Evolutionary conservation across 2,797 vertebrate species (phyloP).

Genomic region (Acanthis flammea): DNA sequence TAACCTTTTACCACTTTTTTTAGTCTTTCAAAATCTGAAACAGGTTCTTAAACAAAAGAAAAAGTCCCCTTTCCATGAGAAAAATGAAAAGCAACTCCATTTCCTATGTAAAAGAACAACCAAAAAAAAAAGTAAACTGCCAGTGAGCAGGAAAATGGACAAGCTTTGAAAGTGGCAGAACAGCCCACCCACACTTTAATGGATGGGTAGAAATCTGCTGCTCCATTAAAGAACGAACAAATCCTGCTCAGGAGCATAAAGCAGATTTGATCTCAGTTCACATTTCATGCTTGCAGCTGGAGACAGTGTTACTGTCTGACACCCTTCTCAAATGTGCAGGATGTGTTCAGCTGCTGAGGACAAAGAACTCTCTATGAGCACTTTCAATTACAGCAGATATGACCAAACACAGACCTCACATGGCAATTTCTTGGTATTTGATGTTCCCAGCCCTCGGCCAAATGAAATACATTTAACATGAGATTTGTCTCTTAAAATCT

Average conservation of each 20-base stretch:
- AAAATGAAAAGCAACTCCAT: background rate
- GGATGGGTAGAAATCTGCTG: background rate
- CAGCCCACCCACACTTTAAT: background rate
- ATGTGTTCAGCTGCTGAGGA: slow-evolving; percentile 11
- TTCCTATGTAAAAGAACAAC: background rate
- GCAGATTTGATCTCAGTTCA: background rate
- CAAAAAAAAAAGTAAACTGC: background rate
- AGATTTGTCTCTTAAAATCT: background rate
- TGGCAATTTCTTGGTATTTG: background rate
- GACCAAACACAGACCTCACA: background rate
- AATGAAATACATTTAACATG: background rate
- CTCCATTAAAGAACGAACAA: background rate
- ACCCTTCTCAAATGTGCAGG: background rate
- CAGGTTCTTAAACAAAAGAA: background rate
- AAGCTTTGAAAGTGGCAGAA: background rate
- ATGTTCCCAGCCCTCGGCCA: background rate
- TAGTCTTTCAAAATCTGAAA: background rate
- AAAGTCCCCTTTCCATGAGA: background rate
- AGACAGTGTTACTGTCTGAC: background rate
- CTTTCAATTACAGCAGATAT: background rate
- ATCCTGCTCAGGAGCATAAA: background rate
- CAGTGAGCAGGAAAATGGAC: background rate
- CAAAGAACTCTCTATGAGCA: background rate
- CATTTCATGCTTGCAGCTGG: background rate
- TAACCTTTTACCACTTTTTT: background rate